These are phyloP conservation scores for Acipenser oxyrinchus DNA, from an alignment of 2,797 vertebrate genomes.

Conservation along the genomic window DNA sequence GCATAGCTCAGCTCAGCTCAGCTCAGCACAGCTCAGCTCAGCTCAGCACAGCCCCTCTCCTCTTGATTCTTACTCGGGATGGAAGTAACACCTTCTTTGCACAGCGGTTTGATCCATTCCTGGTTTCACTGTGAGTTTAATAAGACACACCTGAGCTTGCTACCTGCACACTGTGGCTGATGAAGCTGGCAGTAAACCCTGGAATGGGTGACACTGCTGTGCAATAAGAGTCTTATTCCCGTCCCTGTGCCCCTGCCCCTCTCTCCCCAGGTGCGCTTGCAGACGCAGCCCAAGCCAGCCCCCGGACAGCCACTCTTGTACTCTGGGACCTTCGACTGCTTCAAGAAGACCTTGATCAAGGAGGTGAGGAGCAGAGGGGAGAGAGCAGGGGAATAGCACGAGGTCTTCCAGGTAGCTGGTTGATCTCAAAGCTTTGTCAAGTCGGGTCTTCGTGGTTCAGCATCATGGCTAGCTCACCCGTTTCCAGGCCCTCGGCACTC, in stretches of 20 bases:
- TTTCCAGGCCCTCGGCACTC: neutral
- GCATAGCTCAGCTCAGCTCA: too few species aligned
- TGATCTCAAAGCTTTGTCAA: too few species aligned
- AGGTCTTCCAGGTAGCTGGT: too few species aligned
- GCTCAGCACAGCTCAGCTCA: too few species aligned
- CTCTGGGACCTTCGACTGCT: constrained; percentile 86
- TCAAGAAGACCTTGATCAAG: constrained; percentile 78
- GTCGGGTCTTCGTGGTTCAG: too few species aligned
- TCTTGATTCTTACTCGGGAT: neutral
- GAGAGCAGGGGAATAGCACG: too few species aligned
- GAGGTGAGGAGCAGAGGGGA: constrained; percentile 60
- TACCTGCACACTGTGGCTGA: neutral
- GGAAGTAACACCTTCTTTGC: neutral
- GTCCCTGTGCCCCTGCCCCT: neutral
- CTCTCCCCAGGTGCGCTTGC: constrained; percentile 76
- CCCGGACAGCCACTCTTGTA: constrained; percentile 71
- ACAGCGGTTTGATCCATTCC: neutral
- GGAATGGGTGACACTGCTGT: neutral
- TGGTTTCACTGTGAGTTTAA: too few species aligned
- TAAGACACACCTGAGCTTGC: too few species aligned
- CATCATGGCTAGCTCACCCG: too few species aligned
- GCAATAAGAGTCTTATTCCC: neutral
- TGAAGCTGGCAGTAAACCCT: too few species aligned
- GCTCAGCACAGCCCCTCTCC: too few species aligned
- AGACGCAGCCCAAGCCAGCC: constrained; percentile 77